These are phyloP conservation scores for Urocynchramus pylzowi DNA, from an alignment of 2,113 vertebrate species.

Conservation along the genomic window DNA sequence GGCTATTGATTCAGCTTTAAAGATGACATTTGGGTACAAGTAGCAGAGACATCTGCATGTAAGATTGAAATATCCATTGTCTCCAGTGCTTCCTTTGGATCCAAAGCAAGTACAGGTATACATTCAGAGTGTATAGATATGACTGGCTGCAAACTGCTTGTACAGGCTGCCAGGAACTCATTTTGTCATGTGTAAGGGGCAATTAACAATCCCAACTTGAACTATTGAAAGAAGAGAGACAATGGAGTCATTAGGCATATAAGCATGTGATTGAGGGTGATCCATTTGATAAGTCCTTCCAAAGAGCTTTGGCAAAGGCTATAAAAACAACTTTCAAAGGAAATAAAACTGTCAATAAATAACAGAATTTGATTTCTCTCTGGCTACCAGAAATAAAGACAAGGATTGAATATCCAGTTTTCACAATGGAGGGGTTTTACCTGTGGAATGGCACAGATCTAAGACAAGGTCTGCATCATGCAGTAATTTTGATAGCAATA, in stretches of 20 bases:
- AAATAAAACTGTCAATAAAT: neutral
- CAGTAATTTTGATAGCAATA: neutral
- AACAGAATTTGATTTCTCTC: neutral
- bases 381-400: neutral
- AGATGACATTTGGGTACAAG: neutral
- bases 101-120: neutral
- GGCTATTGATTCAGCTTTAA: neutral
- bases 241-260: neutral
- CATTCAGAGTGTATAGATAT: neutral
- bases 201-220: neutral
- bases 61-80: neutral
- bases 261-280: neutral
- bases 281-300: neutral
- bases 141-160: neutral
- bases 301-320: neutral
- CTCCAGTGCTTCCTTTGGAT: neutral
- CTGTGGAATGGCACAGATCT: neutral
- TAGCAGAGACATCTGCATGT: neutral
- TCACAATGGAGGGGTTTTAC: neutral
- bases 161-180: neutral
- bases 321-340: neutral
- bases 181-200: neutral
- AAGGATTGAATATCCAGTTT: neutral
- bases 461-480: neutral
- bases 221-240: neutral